phyloP scores from a whole-genome alignment of 2,797 vertebrate species.

The Loriculus beryllinus region DNA sequence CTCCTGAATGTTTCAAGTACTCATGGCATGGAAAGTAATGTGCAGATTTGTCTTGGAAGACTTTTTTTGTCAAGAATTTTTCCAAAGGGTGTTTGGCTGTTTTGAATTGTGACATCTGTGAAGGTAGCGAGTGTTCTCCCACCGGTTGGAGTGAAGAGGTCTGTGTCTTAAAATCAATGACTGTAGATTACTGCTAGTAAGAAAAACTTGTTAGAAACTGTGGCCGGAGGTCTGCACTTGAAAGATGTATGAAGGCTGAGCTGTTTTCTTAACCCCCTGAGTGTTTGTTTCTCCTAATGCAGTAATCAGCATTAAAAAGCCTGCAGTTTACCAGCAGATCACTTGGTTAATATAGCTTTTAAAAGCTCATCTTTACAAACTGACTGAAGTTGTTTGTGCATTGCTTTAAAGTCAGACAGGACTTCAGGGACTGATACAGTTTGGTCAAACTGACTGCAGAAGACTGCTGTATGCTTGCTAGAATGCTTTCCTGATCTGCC shows the following conservation, averaged over 20 bases:
- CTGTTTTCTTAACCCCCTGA: not conserved
- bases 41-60: not conserved
- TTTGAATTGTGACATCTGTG: not conserved
- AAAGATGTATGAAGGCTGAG: not conserved
- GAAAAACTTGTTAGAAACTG: not conserved
- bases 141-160: not conserved
- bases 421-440: not conserved
- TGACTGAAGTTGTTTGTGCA: not conserved
- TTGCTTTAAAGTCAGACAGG: not conserved
- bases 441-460: not conserved
- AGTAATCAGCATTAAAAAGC: not conserved
- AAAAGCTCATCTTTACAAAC: not conserved
- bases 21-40: not conserved
- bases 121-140: not conserved
- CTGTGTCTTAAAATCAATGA: not conserved
- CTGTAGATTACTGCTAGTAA: not conserved
- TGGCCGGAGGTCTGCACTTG: not conserved
- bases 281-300: not conserved
- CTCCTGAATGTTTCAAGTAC: not conserved
- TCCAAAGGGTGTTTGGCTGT: not conserved
- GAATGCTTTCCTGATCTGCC: not conserved
- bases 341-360: not conserved
- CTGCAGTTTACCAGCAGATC: not conserved
- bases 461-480: not conserved
- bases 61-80: not conserved